Base-by-base conservation (phyloP, 2,888 invertebrate genomes). In the Chironomus tentans region DNA sequence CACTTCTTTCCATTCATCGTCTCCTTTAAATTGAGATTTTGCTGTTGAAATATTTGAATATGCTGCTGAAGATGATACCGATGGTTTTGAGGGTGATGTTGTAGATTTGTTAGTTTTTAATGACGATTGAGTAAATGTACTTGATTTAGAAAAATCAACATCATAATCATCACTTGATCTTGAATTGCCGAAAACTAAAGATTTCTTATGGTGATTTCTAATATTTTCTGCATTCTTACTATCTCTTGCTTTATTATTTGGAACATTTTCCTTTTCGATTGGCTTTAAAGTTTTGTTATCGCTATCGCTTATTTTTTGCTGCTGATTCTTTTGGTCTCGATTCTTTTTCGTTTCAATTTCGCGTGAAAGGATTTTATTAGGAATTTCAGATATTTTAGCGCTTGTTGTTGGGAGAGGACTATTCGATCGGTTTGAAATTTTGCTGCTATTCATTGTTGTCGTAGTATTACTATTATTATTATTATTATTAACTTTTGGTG, bases 1-100 rank as follows among this genome's bases (percentile, higher is more conserved):
- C 68, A 97, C 97, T 85, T 98, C 97, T 82, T 97, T 97, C 97
- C 97, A 98, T 12, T 97, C 97, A 80, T 97, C 94, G 79, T 94
- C 92, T 78, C 94, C 88, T 81, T 90, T 61, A 28, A 15, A 24
- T 82, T 4, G 80, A 79, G 83, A 81, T 78, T 75, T 75, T 10
- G 24, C 7, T 12, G 28, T 21, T n/a, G 21, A 13, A 21, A 21
- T 24, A 13, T 48, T 15, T 18, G 48, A 13, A 50, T 21, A 28
- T 3, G 38, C 15, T 46, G 56, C 5, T 22, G 18, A 18, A 5
- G 68, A 62, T 3, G 76, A 21, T 79, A 85, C 87, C 47, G 73
- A 77, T 76, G 71, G 78, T 78, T 28, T 24, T 15, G 70, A n/a
- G 2, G 61, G 50, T 68, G 56, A 47, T n/a, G 68, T 68, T 28